These are phyloP conservation scores for Eidolon helvum DNA, from an alignment of 2,113 vertebrate genomes.

Conservation along the genomic window DNA sequence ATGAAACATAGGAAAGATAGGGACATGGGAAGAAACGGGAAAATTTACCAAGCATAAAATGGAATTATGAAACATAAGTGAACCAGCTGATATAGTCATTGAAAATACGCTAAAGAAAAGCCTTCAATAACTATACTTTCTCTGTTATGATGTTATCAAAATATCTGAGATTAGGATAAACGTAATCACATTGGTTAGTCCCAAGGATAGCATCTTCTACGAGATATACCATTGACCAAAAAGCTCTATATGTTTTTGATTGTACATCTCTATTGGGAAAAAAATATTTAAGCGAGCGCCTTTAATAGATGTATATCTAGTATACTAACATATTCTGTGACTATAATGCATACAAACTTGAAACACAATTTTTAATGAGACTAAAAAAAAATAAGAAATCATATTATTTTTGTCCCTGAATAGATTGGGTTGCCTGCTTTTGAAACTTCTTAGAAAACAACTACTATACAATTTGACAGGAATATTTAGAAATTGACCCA, in stretches of 20 bases:
- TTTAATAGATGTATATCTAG: not conserved
- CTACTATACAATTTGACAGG: not conserved
- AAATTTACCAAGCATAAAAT: not conserved
- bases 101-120: not conserved
- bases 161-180: not conserved
- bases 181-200: not conserved
- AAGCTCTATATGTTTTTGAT: not conserved
- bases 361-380: not conserved
- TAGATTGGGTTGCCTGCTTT: not conserved
- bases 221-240: not conserved
- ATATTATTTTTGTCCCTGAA: not conserved
- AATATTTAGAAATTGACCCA: not conserved
- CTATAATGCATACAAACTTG: not conserved
- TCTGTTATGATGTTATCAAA: not conserved
- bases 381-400: not conserved
- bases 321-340: not conserved
- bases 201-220: not conserved
- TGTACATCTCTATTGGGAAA: not conserved
- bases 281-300: not conserved
- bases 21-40: not conserved
- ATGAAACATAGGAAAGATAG: not conserved
- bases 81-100: not conserved
- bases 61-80: not conserved
- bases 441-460: not conserved
- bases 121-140: not conserved